Base-by-base conservation (phyloP, 2,113 vertebrate genomes). In the Rhodinocichla rosea region DNA sequence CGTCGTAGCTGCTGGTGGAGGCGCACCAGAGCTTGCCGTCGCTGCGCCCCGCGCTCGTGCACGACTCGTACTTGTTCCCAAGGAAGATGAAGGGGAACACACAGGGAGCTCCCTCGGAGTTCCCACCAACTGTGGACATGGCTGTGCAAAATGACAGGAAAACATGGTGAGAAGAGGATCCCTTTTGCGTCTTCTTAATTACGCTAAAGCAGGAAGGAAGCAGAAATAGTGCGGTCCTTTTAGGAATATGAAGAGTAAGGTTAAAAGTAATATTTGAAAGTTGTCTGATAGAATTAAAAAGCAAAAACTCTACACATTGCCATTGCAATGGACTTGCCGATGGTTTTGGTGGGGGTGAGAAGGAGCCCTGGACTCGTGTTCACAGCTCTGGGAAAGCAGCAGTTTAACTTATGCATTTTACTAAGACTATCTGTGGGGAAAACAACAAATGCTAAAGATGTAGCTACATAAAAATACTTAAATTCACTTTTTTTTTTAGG, bases 101-200 rank as follows among this genome's bases (percentile, higher is more conserved):
- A 10, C 99, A 99, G 6, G 99, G 99, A 17, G 98, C 97, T 24
- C 99, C 99, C 39, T 99, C 99, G 2, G 98, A 98, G 79, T 99
- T 99, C 32, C 99, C 99, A 18, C 99, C 99, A 15, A 99, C 98
- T 2, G 99, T 99, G 44, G 99, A 99, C 99, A 99, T 98, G 57
- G 99, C 99, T 99, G 96, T 30, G 92, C 75, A 47, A 28, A 37
- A 47, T 2, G 20, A 47, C 5, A 55, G 28, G 24, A 45, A 37
- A 70, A 21, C 8, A 4, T n/a, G 10, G 26, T 65, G 32, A 87
- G 42, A 49, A 50, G 24, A 39, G 65, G 47, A 40, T 70, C 37
- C 18, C 39, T 37, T 49, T 47, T 10, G 45, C 5, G 2, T 22
- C 26, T 68, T 71, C 27, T 56, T 33, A 45, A 24, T 30, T 19